Conservation (phyloP, 37 sponge, comb jelly and placozoan genomes). For the Beroe ovata region DNA sequence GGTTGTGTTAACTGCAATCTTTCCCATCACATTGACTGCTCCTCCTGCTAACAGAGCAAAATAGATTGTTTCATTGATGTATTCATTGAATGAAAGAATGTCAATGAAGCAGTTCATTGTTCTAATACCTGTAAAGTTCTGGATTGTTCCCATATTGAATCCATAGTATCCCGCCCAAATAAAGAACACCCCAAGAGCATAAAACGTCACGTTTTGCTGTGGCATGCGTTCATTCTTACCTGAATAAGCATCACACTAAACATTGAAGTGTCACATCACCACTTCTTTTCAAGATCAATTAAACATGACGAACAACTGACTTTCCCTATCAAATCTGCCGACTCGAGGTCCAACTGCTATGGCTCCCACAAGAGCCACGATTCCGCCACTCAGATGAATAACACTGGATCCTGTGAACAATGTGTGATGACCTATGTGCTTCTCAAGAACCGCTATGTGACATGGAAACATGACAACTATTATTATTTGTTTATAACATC, state of each 20-base stretch:
- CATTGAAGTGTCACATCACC: too few species aligned
- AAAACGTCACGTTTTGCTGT: slow-evolving; percentile 32
- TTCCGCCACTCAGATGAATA: slow-evolving; percentile 31
- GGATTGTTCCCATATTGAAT: slow-evolving; percentile 44
- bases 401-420: slow-evolving; percentile 64
- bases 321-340: slow-evolving; percentile 5
- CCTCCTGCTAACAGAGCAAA: neutral
- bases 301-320: too few species aligned
- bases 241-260: neutral
- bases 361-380: slow-evolving; percentile 50
- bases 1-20: slow-evolving; percentile 54
- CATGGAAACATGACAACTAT: too few species aligned
- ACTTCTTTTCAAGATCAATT: too few species aligned
- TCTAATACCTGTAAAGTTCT: slow-evolving; percentile 8
- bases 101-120: neutral
- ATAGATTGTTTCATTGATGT: neutral
- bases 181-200: slow-evolving; percentile 37
- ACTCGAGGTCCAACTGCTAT: slow-evolving; percentile 25
- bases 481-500: too few species aligned
- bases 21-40: slow-evolving; percentile 7
- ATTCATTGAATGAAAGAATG: neutral
- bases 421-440: too few species aligned
- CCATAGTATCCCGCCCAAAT: slow-evolving; percentile 47
- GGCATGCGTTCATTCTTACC: slow-evolving; percentile 4
- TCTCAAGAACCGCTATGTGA: too few species aligned